These are phyloP conservation scores for Melitaea athalia DNA, from an alignment of 2,888 invertebrate species.

Conservation along the genomic window DNA sequence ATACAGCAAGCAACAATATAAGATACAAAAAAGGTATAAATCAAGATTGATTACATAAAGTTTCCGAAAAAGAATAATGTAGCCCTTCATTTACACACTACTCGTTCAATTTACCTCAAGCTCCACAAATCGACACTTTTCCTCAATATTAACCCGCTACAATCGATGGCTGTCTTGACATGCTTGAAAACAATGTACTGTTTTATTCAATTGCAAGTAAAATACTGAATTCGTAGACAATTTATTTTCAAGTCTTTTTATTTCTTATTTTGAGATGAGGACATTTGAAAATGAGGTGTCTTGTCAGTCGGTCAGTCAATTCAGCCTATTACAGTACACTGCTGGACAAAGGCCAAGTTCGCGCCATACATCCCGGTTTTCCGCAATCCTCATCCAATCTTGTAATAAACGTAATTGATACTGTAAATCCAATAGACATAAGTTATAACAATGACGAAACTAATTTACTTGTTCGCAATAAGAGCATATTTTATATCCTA, in stretches of 20 bases:
- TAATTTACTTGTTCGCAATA: neutral
- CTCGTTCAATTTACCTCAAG: constrained; percentile 43
- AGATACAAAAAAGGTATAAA: constrained; percentile 15
- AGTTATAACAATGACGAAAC: neutral
- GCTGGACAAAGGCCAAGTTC: no score
- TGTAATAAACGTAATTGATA: neutral
- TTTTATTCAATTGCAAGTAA: neutral
- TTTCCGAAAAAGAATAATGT: constrained; percentile 45
- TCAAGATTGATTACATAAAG: constrained; percentile 28
- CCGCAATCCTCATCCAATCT: no score
- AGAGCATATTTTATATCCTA: neutral
- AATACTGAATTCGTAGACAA: no score
- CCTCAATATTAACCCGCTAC: constrained; percentile 36
- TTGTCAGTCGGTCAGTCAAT: no score
- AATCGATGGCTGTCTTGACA: constrained; percentile 28
- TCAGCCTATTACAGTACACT: no score
- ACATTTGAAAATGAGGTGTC: no score
- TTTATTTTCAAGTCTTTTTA: no score
- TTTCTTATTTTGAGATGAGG: no score
- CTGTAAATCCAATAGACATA: neutral
- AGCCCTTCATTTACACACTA: constrained; percentile 39
- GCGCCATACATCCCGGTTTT: no score
- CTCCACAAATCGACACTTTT: constrained; percentile 41
- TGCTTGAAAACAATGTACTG: constrained; percentile 14
- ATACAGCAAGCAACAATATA: no score